Evolutionary conservation across 2,888 invertebrate species (phyloP), one percentile per base, ranked within the genome.

Genomic region (Caenorhabditis sinica): DNA sequence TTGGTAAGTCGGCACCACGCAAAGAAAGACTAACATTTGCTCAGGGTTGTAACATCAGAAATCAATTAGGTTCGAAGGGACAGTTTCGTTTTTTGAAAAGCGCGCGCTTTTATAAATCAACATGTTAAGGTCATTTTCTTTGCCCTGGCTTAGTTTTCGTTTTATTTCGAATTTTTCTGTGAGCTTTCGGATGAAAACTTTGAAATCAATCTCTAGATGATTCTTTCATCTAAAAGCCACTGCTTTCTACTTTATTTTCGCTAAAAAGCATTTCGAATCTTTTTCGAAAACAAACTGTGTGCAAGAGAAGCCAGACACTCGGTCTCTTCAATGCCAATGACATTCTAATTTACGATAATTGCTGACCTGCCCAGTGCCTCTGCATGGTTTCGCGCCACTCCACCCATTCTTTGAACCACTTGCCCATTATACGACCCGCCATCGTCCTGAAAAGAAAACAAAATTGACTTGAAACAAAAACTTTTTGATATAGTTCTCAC

Each of bases 321-420:
- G 20, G 20, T 36, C 33, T 43, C 40, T 45, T 33, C 49, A n/a
- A 11, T 28, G n/a, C 20, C 33, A 23, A 0, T 49, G 30, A 33
- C 58, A 43, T 43, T 72, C 36, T 28, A 58, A 74, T 74, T 61
- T 43, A 61, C 23, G 25, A n/a, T 8, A 40, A 15, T 33, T 97
- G 94, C 82, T 51, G 33, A 87, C 87, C 88, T 87, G 90, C 95
- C 95, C 69, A 98, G 94, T 25, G 96, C 96, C 90, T 97, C 96
- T 1, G 96, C 96, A 73, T 98, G 94, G 93, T 98, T 98, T 69
- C 97, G 95, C 0, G 95, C 98, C 0, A 98, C 98, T 17, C 98
- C 98, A 15, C 98, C 98, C 9, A 95, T 95, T 77, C 90, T 95
- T 90, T 95, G 95, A 61, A 94, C 94, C 43, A 95, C 95, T 80